Percentiles rank a stretch among this genome's conserved stretches.
These are phyloP conservation scores for Austrolebias charrua DNA, from an alignment of 2,797 vertebrate genomes.

Conservation along the genomic window DNA sequence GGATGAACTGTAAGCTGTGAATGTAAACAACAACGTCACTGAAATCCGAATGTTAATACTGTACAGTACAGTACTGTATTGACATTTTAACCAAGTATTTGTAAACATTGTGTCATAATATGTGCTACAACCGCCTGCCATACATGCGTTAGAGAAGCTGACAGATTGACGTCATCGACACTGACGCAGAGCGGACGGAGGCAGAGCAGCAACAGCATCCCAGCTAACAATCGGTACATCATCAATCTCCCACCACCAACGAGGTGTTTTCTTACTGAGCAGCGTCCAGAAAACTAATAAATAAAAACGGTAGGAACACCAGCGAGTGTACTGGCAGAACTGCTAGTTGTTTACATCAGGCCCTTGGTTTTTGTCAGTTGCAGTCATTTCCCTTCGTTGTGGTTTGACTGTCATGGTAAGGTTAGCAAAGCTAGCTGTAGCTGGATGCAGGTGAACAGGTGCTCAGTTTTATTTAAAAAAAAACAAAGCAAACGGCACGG, in stretches of 20 bases:
- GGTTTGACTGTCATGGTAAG: conserved; percentile 58
- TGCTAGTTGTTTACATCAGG: neutral
- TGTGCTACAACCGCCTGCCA: neutral
- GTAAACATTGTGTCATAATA: no score
- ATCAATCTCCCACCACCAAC: conserved; percentile 35
- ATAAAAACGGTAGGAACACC: conserved; percentile 72
- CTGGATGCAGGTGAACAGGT: conserved; percentile 52
- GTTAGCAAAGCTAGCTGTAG: conserved; percentile 63
- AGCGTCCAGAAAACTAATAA: conserved; percentile 53
- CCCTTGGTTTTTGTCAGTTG: conserved; percentile 1
- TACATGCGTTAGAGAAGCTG: conserved; percentile 54
- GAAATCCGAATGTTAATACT: no score
- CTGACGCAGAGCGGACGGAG: conserved; percentile 72
- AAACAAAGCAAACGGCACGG: neutral
- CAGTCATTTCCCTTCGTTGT: conserved; percentile 32
- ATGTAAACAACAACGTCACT: no score
- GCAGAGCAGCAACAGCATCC: conserved; percentile 57
- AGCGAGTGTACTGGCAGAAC: neutral
- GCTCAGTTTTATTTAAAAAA: conserved; percentile 32
- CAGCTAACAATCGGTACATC: conserved; percentile 38
- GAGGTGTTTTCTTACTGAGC: conserved; percentile 56
- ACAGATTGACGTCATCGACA: conserved; percentile 78
- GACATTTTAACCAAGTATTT: no score
- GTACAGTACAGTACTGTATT: no score
- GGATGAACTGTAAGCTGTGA: no score